These are phyloP conservation scores for Trichogramma evanescens DNA, from an alignment of 2,888 invertebrate species.

Conservation along the genomic window DNA sequence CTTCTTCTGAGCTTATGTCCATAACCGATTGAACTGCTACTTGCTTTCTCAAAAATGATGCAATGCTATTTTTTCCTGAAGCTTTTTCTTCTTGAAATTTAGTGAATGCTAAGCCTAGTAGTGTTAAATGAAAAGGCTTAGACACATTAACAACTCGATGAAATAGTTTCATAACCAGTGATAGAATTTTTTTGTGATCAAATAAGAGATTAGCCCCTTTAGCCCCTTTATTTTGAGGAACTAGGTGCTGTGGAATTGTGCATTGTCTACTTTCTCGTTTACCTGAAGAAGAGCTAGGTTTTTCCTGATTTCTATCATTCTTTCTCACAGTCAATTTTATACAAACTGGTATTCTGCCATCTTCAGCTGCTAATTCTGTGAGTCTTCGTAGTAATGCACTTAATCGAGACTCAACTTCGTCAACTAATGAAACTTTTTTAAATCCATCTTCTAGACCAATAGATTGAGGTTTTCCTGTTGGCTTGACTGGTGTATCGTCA, in stretches of 20 bases:
- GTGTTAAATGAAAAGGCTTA: constrained; percentile 71
- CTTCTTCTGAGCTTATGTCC: constrained; percentile 42
- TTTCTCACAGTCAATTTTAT: constrained; percentile 69
- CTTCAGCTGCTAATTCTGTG: constrained; percentile 65
- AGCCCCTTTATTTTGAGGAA: constrained; percentile 54
- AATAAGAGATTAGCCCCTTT: constrained; percentile 40
- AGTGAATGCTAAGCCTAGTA: constrained; percentile 74
- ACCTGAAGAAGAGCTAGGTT: constrained; percentile 52
- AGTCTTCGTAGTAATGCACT: constrained; percentile 62
- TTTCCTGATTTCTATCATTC: constrained; percentile 55
- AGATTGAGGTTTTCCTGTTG: constrained; percentile 69
- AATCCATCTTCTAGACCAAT: constrained; percentile 77
- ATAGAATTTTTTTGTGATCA: constrained; percentile 60
- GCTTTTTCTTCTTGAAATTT: constrained; percentile 66
- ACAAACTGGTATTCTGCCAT: constrained; percentile 71
- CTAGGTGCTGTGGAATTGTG: constrained; percentile 51
- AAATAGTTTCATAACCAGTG: constrained; percentile 67
- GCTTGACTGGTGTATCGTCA: constrained; percentile 65
- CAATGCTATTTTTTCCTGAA: constrained; percentile 64
- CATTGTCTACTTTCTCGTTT: constrained; percentile 72
- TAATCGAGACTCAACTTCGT: constrained; percentile 68
- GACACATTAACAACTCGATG: constrained; percentile 65
- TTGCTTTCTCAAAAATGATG: constrained; percentile 69
- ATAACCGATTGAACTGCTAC: constrained; percentile 69
- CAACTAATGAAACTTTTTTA: constrained; percentile 63